A percentile compares a stretch with the other conserved stretches of the same genome.
Conservation (phyloP, 2,888 invertebrate genomes). For the Cryptus armator region DNA sequence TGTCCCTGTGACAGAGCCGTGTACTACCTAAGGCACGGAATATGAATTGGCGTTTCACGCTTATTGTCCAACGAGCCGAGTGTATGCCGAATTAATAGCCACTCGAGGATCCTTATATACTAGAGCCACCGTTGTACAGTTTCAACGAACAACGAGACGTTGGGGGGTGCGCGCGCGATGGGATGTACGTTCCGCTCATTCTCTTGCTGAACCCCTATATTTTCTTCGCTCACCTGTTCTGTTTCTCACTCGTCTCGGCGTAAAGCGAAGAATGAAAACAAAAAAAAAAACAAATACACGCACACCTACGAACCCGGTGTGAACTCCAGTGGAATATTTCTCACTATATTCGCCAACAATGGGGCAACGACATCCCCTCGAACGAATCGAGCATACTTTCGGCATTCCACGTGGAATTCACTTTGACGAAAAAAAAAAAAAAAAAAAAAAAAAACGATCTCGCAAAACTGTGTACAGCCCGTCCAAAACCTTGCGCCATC, state of each 20-base stretch:
- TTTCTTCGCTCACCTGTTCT: constrained; percentile 66
- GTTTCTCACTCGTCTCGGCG: constrained; percentile 51
- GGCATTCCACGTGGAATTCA: constrained; percentile 15
- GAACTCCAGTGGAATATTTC: constrained; percentile 54
- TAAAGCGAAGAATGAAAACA: constrained; percentile 21
- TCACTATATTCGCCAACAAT: constrained; percentile 59
- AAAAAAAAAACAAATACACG: constrained; percentile 18
- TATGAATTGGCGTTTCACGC: constrained; percentile 84
- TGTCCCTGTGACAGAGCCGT: constrained; percentile 73
- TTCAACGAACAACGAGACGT: constrained; percentile 50
- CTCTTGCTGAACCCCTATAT: constrained; percentile 65
- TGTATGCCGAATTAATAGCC: constrained; percentile 83
- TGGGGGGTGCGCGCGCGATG: constrained; percentile 57
- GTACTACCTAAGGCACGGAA: constrained; percentile 78
- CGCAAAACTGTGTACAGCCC: neutral
- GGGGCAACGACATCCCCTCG: constrained; percentile 4
- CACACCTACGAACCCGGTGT: constrained; percentile 30
- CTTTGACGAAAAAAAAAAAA: neutral
- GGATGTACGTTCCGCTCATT: constrained; percentile 52
- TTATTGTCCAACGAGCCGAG: constrained; percentile 81
- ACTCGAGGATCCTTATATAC: constrained; percentile 79
- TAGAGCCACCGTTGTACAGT: constrained; percentile 58
- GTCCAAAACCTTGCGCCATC: neutral
- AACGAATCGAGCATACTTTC: constrained; percentile 5
- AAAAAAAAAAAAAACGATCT: neutral